Conservation (phyloP, 2,888 invertebrate genomes). For the Tetanocera ferruginea region DNA sequence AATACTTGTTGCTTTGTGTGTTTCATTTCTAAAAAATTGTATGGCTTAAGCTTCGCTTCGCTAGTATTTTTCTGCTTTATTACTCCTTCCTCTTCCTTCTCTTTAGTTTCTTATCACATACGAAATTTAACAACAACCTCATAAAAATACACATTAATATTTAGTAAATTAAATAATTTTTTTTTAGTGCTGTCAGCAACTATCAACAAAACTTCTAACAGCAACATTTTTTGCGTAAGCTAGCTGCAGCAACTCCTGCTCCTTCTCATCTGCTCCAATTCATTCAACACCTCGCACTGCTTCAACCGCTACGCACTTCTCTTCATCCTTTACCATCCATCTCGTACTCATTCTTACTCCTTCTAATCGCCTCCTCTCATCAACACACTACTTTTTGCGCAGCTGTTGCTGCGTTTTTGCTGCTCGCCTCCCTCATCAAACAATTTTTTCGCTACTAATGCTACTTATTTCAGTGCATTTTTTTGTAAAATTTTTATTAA, state of each 20-base stretch:
- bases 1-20: no score
- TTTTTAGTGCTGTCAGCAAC: no score
- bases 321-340: not conserved
- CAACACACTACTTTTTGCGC: not conserved
- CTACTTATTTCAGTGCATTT: conserved; percentile 8
- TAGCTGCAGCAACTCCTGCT: not conserved
- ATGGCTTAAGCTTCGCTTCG: not conserved
- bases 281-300: no score
- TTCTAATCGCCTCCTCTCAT: not conserved
- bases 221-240: not conserved
- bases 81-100: no score
- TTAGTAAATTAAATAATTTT: no score
- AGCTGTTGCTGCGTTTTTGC: conserved; percentile 8
- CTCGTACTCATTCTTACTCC: not conserved
- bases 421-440: not conserved
- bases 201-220: not conserved
- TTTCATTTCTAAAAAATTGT: no score
- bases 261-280: not conserved
- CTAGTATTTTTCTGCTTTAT: not conserved
- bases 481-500: not conserved
- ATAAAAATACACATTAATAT: no score
- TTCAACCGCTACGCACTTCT: no score
- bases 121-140: no score
- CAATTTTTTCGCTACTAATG: conserved; percentile 1
- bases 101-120: no score